phyloP scores from a whole-genome alignment of 1,140 invertebrate species.

The Carposina sasakii region DNA sequence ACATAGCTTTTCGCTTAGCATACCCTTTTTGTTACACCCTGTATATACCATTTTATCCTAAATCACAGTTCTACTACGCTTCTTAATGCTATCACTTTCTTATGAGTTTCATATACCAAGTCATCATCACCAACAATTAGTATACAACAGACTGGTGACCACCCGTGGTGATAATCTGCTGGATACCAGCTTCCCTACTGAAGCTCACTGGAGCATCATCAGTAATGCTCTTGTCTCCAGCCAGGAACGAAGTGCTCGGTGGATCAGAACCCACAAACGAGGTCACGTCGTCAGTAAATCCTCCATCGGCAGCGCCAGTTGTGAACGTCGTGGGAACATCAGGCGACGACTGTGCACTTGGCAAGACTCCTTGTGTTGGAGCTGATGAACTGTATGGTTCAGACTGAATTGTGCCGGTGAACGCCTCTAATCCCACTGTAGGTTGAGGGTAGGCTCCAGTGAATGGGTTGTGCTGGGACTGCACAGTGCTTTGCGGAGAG shows the following conservation, averaged over 20 bases:
- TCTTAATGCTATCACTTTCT: too few species aligned
- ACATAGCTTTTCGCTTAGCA: too few species aligned
- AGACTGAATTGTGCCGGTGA: slow-evolving; percentile 25
- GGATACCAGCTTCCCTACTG: slow-evolving; percentile 45
- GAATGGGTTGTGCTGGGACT: slow-evolving; percentile 19
- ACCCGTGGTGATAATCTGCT: slow-evolving; percentile 42
- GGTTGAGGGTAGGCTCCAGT: slow-evolving; percentile 33
- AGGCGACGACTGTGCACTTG: slow-evolving; percentile 26
- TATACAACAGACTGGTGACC: slow-evolving; percentile 42
- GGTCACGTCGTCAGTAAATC: slow-evolving; percentile 29
- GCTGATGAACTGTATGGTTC: slow-evolving; percentile 29
- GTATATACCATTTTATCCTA: too few species aligned
- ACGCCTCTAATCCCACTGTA: slow-evolving; percentile 34
- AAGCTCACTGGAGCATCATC: slow-evolving; percentile 46
- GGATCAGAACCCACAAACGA: slow-evolving; percentile 35
- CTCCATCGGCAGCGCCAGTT: slow-evolving; percentile 8
- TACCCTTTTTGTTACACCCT: too few species aligned
- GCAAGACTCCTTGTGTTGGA: slow-evolving; percentile 10
- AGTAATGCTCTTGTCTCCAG: slow-evolving; percentile 22
- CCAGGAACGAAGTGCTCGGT: slow-evolving; percentile 27
- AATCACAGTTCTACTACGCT: too few species aligned
- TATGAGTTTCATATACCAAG: too few species aligned
- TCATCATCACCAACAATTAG: too few species aligned
- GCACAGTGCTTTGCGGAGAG: background rate
- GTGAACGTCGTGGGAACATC: slow-evolving; percentile 23